A percentile compares a stretch with the other conserved stretches of the same genome.
Conservation (phyloP, 2,113 vertebrate genomes). For the Lagopus leucura region DNA sequence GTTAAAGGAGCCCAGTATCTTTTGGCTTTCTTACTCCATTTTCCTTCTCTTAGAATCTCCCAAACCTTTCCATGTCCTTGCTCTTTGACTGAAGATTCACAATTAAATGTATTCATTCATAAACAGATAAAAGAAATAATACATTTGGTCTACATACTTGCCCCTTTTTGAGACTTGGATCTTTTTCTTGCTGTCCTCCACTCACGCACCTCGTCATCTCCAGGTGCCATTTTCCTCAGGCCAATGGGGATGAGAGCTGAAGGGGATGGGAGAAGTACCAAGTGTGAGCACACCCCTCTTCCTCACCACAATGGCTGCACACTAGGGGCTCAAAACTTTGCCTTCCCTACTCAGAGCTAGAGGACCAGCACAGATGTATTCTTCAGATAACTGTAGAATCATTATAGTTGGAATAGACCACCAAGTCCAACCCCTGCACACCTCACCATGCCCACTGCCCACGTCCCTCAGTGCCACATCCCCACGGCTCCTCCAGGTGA, state of each 20-base stretch:
- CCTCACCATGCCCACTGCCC: too few relatives aligned
- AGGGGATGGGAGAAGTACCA: background rate
- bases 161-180: background rate
- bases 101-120: background rate
- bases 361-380: background rate
- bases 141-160: accelerated
- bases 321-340: background rate
- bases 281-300: background rate
- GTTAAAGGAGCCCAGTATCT: background rate
- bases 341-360: background rate
- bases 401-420: too few relatives aligned
- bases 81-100: background rate
- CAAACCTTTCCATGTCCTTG: background rate
- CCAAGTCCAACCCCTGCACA: too few relatives aligned
- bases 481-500: too few relatives aligned
- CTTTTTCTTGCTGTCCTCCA: background rate
- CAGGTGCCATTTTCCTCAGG: background rate
- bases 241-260: background rate
- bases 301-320: background rate
- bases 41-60: background rate
- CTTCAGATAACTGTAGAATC: background rate
- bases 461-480: too few relatives aligned
- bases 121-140: background rate
- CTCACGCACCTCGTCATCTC: too few relatives aligned
- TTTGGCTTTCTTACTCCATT: background rate